A percentile compares a stretch with the other conserved stretches of the same genome.
Evolutionary conservation across 1,140 invertebrate genomes (phyloP).

Genomic region (Leguminivora glycinivorella): DNA sequence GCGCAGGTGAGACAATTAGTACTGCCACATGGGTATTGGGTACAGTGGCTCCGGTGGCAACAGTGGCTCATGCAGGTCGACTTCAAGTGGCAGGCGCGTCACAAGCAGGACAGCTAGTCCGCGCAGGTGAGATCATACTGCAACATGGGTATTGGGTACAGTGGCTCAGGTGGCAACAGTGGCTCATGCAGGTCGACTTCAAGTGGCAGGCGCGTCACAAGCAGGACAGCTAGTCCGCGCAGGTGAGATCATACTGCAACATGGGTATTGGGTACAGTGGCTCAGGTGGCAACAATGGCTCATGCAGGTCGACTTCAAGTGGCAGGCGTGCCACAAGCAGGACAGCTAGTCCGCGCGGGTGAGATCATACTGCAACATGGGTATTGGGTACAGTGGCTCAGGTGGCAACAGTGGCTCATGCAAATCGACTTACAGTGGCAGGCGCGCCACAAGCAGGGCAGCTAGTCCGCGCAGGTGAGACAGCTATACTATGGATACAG

Average conservation of each 20-base stretch:
- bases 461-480: conserved; percentile 51
- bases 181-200: conserved; percentile 97
- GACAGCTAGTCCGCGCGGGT: conserved; percentile 56
- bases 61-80: conserved; percentile 97
- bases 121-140: conserved; percentile 41
- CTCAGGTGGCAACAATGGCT: conserved; percentile 93
- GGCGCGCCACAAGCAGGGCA: conserved; percentile 73
- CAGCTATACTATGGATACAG: conserved; percentile 46
- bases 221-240: conserved; percentile 82
- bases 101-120: conserved; percentile 54
- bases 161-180: conserved; percentile 88
- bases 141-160: no score
- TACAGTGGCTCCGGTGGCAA: conserved; percentile 84
- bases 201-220: conserved; percentile 89
- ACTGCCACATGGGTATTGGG: no score
- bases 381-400: no score
- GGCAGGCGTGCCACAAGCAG: conserved; percentile 84
- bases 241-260: conserved; percentile 87
- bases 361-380: conserved; percentile 43
- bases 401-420: conserved; percentile 95
- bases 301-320: conserved; percentile 97
- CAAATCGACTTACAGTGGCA: conserved; percentile 97
- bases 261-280: conserved; percentile 90
- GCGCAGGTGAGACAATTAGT: conserved; percentile 32
- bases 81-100: conserved; percentile 93